phyloP scores from a whole-genome alignment of 2,797 vertebrate species.

The Bradypodion pumilum region DNA sequence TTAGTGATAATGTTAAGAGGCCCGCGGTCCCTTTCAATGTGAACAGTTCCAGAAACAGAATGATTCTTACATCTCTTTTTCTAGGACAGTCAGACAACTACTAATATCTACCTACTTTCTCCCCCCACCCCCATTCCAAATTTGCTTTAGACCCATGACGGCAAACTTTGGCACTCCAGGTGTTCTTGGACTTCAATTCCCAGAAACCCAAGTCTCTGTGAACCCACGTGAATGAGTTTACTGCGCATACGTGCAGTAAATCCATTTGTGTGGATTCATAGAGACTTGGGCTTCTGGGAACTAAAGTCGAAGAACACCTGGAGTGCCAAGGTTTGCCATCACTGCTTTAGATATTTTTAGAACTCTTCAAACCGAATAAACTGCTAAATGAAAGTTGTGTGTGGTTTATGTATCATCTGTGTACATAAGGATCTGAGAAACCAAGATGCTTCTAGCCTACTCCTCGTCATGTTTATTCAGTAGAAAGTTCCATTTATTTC shows the following conservation, averaged over 20 bases:
- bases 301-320: too few species aligned
- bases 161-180: too few species aligned
- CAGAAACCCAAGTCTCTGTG: too few species aligned
- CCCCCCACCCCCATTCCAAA: not conserved
- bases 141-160: too few species aligned
- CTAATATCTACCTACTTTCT: not conserved
- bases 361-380: not conserved
- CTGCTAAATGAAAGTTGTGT: not conserved
- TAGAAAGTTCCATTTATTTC: conserved; percentile 1
- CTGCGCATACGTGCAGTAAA: too few species aligned
- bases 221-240: too few species aligned
- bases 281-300: too few species aligned
- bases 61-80: not conserved
- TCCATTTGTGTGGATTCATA: too few species aligned
- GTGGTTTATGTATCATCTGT: too few species aligned
- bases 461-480: not conserved
- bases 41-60: not conserved
- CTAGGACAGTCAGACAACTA: not conserved
- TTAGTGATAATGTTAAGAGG: not conserved
- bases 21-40: not conserved
- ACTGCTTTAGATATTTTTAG: not conserved
- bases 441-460: not conserved
- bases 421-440: not conserved
- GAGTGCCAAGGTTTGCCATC: too few species aligned
- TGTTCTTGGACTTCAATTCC: too few species aligned